Conservation (phyloP, 2,113 vertebrate species). For the Crotalus helleri region DNA sequence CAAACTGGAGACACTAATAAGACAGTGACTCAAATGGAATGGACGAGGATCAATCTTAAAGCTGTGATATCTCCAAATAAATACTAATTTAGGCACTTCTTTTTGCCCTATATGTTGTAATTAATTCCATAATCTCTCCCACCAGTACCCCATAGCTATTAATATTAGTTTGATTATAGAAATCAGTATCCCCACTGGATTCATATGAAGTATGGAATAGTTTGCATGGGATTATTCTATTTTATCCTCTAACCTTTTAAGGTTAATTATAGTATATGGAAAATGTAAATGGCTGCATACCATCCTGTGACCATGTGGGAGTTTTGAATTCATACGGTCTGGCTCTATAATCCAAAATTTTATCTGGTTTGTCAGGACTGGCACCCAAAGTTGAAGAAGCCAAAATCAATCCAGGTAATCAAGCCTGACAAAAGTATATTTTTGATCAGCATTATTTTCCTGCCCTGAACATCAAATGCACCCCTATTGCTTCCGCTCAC, state of each 20-base stretch:
- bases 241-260: not conserved
- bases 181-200: not conserved
- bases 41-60: constrained; percentile 35
- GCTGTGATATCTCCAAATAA: constrained; percentile 19
- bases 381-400: not conserved
- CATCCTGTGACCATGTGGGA: not conserved
- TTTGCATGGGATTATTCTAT: not conserved
- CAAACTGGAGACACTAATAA: constrained; percentile 26
- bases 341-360: not conserved
- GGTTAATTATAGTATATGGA: not conserved
- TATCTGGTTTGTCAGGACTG: not conserved
- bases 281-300: not conserved
- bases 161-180: constrained; percentile 25
- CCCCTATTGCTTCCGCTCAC: not conserved
- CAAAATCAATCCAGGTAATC: not conserved
- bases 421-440: not conserved
- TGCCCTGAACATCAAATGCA: not conserved
- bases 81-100: not conserved
- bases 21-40: not conserved
- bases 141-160: constrained; percentile 3
- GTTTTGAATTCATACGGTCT: not conserved
- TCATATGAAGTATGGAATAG: not conserved
- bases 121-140: not conserved
- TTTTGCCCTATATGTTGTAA: constrained; percentile 22
- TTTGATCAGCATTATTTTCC: not conserved